A percentile compares a stretch with the other conserved stretches of the same genome.
These are phyloP conservation scores for Mycetomoellerius zeteki DNA, from an alignment of 1,140 invertebrate genomes.

Conservation along the genomic window DNA sequence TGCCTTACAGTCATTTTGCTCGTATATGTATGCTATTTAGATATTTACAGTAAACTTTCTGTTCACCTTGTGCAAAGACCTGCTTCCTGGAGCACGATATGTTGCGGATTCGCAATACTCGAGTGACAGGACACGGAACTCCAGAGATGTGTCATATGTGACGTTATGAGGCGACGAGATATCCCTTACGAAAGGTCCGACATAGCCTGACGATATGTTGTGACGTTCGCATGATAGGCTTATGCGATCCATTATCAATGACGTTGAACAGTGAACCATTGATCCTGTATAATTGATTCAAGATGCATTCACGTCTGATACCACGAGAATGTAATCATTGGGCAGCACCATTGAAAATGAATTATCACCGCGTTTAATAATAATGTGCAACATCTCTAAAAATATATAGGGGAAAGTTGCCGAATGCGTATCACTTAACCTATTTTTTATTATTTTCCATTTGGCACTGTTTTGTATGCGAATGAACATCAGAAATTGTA, in stretches of 20 bases:
- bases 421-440: too few species aligned
- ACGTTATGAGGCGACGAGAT: slow-evolving; percentile 53
- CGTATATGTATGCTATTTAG: background rate
- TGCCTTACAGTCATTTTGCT: background rate
- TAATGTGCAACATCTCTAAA: background rate
- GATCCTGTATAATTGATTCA: slow-evolving; percentile 50
- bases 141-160: slow-evolving; percentile 25
- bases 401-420: too few species aligned
- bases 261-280: slow-evolving; percentile 42
- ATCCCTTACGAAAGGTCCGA: slow-evolving; percentile 11
- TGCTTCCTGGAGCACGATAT: background rate
- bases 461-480: too few species aligned
- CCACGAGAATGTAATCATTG: background rate
- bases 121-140: background rate
- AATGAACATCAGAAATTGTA: too few species aligned
- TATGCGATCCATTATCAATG: slow-evolving; percentile 36
- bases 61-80: background rate
- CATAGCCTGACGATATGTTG: background rate
- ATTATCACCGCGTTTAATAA: background rate
- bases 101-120: background rate
- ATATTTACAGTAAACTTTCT: background rate
- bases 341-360: background rate
- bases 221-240: slow-evolving; percentile 9
- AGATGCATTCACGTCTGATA: slow-evolving; percentile 44
- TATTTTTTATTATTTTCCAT: too few species aligned